These are phyloP conservation scores for Proctacanthus coquilletti DNA, from an alignment of 1,140 invertebrate species.

Conservation along the genomic window DNA sequence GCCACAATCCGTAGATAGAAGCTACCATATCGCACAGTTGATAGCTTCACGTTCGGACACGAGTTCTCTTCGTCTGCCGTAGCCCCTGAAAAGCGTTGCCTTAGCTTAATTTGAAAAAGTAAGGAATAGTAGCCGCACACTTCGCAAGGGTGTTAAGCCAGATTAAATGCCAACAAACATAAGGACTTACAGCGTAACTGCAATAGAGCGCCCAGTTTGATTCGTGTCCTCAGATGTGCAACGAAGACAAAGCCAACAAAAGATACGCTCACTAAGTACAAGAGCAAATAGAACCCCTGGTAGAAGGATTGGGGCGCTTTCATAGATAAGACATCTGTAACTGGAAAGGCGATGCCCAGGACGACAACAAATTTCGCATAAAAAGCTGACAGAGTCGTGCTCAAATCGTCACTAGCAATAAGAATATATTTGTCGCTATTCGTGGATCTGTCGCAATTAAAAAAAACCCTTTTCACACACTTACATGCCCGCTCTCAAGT, in stretches of 20 bases:
- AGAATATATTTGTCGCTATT: no score
- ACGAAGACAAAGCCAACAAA: constrained; percentile 63
- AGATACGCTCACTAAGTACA: constrained; percentile 54
- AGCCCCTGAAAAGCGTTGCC: constrained; percentile 7
- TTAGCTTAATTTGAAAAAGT: constrained; percentile 31
- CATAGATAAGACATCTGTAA: constrained; percentile 47
- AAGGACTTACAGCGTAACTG: no score
- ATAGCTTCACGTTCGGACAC: constrained; percentile 23
- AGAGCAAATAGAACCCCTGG: constrained; percentile 65
- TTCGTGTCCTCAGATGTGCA: constrained; percentile 46
- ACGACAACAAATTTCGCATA: constrained; percentile 61
- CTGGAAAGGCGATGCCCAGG: constrained; percentile 48
- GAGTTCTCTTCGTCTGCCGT: constrained; percentile 21
- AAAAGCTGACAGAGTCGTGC: constrained; percentile 44
- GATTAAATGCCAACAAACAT: no score
- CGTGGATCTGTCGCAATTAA: no score
- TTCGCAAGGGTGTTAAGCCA: no score
- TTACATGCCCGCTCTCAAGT: no score
- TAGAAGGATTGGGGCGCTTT: constrained; percentile 42
- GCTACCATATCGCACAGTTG: constrained; percentile 52
- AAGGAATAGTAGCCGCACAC: no score
- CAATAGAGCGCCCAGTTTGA: no score
- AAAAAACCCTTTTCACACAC: no score
- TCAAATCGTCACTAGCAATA: constrained; percentile 34
- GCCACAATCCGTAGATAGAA: constrained; percentile 80